Conservation (phyloP, 2,797 vertebrate species). For the Muraenolepis orangiensis region DNA sequence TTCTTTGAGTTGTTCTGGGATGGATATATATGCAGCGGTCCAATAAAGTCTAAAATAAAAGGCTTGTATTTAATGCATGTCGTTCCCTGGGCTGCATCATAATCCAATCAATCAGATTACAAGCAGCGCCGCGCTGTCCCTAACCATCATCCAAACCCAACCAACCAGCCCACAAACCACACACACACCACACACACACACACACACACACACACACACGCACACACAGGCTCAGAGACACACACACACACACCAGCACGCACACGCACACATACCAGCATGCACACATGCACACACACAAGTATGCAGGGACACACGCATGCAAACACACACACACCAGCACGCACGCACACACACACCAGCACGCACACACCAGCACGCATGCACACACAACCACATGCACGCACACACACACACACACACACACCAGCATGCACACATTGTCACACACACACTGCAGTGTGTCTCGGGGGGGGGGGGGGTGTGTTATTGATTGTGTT, state of each 20-base stretch:
- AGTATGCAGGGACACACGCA: slow-evolving; percentile 35
- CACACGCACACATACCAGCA: neutral
- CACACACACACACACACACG: slow-evolving; percentile 18
- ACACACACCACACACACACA: slow-evolving; percentile 5
- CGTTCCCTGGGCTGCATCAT: slow-evolving; percentile 50
- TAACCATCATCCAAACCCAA: slow-evolving; percentile 31
- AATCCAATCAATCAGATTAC: slow-evolving; percentile 68
- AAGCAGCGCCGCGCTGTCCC: slow-evolving; percentile 49
- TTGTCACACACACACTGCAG: neutral
- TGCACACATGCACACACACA: slow-evolving; percentile 4
- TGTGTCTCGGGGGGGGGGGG: slow-evolving; percentile 76
- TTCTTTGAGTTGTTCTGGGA: neutral
- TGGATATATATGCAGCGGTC: neutral
- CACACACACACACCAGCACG: no score
- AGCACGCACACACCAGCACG: slow-evolving; percentile 40
- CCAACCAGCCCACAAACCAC: neutral
- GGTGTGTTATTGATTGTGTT: slow-evolving; percentile 88
- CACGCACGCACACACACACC: slow-evolving; percentile 7
- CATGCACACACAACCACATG: neutral
- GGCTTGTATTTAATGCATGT: slow-evolving; percentile 57
- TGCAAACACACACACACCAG: slow-evolving; percentile 41
- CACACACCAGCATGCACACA: slow-evolving; percentile 48
- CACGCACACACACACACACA: slow-evolving; percentile 7
- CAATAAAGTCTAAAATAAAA: slow-evolving; percentile 14
- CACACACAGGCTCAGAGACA: no score